These are phyloP conservation scores for Manduca sexta DNA, from an alignment of 1,140 invertebrate genomes.

Conservation along the genomic window DNA sequence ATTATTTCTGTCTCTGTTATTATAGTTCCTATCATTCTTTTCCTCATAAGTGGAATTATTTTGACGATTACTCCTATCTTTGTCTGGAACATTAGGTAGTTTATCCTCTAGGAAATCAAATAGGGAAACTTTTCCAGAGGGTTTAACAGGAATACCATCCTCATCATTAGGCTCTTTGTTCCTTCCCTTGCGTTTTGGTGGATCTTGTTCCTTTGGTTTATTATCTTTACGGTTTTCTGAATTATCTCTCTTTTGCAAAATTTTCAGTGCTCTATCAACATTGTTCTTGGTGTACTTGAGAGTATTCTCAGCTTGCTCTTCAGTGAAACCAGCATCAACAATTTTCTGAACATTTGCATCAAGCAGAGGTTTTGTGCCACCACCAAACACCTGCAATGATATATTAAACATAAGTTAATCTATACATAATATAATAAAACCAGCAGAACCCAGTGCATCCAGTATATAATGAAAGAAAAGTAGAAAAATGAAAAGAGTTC, in stretches of 20 bases:
- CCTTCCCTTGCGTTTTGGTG: slow-evolving; percentile 70
- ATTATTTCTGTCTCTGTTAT: slow-evolving; percentile 46
- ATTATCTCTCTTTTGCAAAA: slow-evolving; percentile 76
- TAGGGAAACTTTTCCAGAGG: slow-evolving; percentile 87
- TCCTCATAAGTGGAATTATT: slow-evolving; percentile 42
- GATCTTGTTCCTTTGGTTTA: slow-evolving; percentile 51
- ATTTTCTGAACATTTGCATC: slow-evolving; percentile 88
- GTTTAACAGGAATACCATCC: slow-evolving; percentile 78
- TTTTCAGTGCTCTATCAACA: slow-evolving; percentile 81
- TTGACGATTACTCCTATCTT: slow-evolving; percentile 50
- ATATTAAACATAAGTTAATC: neutral
- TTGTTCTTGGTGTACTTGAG: slow-evolving; percentile 83
- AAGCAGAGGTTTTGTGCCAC: slow-evolving; percentile 79
- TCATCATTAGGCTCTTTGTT: slow-evolving; percentile 74
- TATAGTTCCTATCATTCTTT: slow-evolving; percentile 41
- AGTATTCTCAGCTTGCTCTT: slow-evolving; percentile 84
- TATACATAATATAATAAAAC: too few relatives aligned
- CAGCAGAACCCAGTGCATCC: too few relatives aligned
- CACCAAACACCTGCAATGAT: slow-evolving; percentile 76
- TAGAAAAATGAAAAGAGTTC: too few relatives aligned
- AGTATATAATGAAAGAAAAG: too few relatives aligned
- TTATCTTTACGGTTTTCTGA: slow-evolving; percentile 64
- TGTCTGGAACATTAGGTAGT: slow-evolving; percentile 77
- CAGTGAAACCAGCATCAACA: slow-evolving; percentile 84
- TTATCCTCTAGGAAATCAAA: slow-evolving; percentile 92